Conservation (phyloP, 30 jellyfish, hydroid and myxozoan genomes). For the Mastigias papua region DNA sequence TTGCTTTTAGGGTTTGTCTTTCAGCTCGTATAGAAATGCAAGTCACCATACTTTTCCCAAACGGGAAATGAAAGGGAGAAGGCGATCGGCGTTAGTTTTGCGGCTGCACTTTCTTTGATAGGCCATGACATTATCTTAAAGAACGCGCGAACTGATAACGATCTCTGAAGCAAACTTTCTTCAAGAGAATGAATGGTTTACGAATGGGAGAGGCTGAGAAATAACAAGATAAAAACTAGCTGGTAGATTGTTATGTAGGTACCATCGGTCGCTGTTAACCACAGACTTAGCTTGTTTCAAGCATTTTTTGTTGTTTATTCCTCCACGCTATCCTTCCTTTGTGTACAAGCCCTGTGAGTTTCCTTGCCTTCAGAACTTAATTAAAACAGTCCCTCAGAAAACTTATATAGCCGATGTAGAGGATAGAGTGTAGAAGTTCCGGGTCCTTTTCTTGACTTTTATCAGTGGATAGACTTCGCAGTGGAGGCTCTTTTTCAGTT, state of each 20-base stretch:
- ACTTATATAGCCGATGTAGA: background rate
- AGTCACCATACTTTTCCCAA: no score
- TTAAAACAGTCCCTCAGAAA: conserved; percentile 7
- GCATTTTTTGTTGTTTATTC: conserved; percentile 25
- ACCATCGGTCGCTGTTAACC: conserved; percentile 22
- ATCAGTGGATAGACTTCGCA: no score
- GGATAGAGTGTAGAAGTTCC: background rate
- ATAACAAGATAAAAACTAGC: background rate
- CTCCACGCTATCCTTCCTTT: background rate
- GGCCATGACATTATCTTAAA: no score
- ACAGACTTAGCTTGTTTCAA: conserved; percentile 16
- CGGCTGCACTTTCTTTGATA: no score
- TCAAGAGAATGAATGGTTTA: conserved; percentile 8
- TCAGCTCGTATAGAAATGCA: no score
- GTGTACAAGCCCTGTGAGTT: background rate
- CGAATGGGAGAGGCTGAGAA: conserved; percentile 3
- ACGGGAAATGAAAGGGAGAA: no score
- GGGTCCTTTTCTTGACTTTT: background rate
- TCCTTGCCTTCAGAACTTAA: conserved; percentile 14
- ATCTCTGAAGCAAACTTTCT: background rate
- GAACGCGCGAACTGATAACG: conserved; percentile 8
- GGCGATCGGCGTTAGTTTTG: no score
- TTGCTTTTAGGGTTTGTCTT: no score
- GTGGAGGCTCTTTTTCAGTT: no score
- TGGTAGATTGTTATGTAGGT: background rate